phyloP scores from a whole-genome alignment of 2,797 vertebrate genomes.

The Myiotriccus ornatus region DNA sequence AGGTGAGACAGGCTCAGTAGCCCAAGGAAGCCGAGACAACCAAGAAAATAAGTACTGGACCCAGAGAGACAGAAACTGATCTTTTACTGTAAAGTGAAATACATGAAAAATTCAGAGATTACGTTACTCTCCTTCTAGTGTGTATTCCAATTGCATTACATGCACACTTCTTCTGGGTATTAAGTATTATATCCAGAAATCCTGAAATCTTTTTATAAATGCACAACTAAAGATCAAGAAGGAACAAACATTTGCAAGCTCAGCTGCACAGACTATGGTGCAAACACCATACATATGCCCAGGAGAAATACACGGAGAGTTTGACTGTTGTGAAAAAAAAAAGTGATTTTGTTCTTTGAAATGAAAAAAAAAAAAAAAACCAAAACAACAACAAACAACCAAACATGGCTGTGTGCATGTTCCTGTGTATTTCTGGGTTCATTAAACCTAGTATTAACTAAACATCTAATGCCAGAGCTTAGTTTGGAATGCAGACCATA shows the following conservation, averaged over 20 bases:
- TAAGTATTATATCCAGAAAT: background rate
- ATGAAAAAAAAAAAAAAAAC: background rate
- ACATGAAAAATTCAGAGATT: background rate
- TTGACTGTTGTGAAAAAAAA: background rate
- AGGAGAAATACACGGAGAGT: background rate
- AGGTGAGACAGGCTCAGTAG: constrained; percentile 35
- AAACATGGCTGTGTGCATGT: background rate
- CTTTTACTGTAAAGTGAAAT: background rate
- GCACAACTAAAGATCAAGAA: background rate
- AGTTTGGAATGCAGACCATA: background rate
- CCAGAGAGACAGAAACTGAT: background rate
- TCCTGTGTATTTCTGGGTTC: background rate
- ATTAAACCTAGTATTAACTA: background rate
- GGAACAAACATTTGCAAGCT: background rate
- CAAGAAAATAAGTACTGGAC: constrained; percentile 22
- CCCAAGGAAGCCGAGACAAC: constrained; percentile 3
- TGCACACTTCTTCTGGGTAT: background rate
- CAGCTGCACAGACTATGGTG: background rate
- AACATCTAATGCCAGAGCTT: background rate
- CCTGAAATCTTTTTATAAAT: background rate
- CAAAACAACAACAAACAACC: too few relatives aligned
- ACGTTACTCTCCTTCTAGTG: background rate
- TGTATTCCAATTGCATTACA: background rate
- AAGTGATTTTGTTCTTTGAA: background rate
- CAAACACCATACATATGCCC: rapidly evolving